Percentiles rank a stretch among this genome's conserved stretches.
These are phyloP conservation scores for Arbacia lixula DNA, from an alignment of 53 echinoderm and acorn worm species.

Conservation along the genomic window DNA sequence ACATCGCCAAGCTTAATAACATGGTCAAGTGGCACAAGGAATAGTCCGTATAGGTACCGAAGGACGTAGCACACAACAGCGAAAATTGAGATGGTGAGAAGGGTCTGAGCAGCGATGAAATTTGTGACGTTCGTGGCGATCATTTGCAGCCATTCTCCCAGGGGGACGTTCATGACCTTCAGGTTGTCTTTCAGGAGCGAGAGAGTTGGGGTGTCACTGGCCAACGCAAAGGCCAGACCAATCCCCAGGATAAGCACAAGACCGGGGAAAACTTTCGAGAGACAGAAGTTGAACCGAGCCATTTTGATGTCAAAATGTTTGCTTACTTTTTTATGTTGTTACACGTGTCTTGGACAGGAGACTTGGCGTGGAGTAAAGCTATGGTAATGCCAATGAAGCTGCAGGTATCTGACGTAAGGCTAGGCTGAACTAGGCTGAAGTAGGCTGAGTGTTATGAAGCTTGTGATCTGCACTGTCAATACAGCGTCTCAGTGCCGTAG, in stretches of 20 bases:
- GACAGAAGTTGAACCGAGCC: slow-evolving; percentile 8
- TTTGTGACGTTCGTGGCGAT: not conserved
- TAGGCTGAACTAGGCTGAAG: too few species aligned
- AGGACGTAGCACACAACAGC: not conserved
- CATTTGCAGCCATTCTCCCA: slow-evolving; percentile 27
- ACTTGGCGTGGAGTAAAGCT: too few species aligned
- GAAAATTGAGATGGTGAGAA: slow-evolving; percentile 11
- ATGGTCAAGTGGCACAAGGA: slow-evolving; percentile 40
- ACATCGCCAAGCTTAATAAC: slow-evolving; percentile 47
- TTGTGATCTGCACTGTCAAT: too few species aligned
- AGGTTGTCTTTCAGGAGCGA: slow-evolving; percentile 39
- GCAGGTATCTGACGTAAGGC: too few species aligned
- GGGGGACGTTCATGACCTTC: slow-evolving; percentile 41
- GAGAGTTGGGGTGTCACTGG: not conserved
- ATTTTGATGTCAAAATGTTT: not conserved
- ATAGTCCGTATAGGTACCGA: slow-evolving; percentile 10
- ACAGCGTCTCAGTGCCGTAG: too few species aligned
- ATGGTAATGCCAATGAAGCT: too few species aligned
- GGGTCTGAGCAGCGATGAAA: slow-evolving; percentile 33
- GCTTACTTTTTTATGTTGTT: too few species aligned
- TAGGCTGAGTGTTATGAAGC: too few species aligned
- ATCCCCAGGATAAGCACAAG: slow-evolving; percentile 13
- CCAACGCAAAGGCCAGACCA: slow-evolving; percentile 5
- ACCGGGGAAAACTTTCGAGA: slow-evolving; percentile 17
- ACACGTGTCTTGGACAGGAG: too few species aligned